A percentile compares a stretch with the other conserved stretches of the same genome.
phyloP scores from a whole-genome alignment of 2,113 vertebrate genomes.

The Zootoca vivipara region DNA sequence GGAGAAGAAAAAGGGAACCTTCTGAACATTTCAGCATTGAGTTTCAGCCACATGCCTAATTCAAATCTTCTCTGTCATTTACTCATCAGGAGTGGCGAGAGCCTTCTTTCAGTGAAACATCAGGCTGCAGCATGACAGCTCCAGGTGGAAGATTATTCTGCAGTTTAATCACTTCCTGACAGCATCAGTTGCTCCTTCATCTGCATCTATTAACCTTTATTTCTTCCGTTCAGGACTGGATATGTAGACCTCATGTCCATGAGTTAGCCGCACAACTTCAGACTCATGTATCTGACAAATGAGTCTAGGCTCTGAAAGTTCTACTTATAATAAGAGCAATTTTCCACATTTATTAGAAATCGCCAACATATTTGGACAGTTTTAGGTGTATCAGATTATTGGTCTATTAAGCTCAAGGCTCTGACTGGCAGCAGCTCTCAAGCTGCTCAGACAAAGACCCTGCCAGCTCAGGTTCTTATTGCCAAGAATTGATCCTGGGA shows the following conservation, averaged over 20 bases:
- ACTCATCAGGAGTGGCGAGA: constrained; percentile 59
- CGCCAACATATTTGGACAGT: not conserved
- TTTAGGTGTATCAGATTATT: not conserved
- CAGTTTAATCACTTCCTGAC: constrained; percentile 65
- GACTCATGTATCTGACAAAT: not conserved
- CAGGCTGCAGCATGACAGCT: constrained; percentile 66
- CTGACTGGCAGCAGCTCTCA: no score
- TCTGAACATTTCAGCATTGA: constrained; percentile 55
- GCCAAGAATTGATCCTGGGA: no score
- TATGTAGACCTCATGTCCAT: not conserved
- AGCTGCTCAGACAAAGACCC: no score
- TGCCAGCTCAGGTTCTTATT: no score
- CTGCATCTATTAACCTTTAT: constrained; percentile 53
- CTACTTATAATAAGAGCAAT: not conserved
- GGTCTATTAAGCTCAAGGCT: no score
- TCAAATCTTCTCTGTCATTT: constrained; percentile 75
- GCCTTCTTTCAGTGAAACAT: constrained; percentile 67
- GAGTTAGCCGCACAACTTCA: not conserved
- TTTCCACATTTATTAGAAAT: not conserved
- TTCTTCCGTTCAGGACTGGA: constrained; percentile 28
- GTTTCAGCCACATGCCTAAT: constrained; percentile 59
- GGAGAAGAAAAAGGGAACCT: constrained; percentile 41
- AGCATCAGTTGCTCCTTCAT: constrained; percentile 55
- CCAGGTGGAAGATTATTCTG: constrained; percentile 64
- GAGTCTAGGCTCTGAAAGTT: not conserved